Evolutionary conservation across 2,888 invertebrate genomes (phyloP).

Genomic region (Megalurothrips usitatus): DNA sequence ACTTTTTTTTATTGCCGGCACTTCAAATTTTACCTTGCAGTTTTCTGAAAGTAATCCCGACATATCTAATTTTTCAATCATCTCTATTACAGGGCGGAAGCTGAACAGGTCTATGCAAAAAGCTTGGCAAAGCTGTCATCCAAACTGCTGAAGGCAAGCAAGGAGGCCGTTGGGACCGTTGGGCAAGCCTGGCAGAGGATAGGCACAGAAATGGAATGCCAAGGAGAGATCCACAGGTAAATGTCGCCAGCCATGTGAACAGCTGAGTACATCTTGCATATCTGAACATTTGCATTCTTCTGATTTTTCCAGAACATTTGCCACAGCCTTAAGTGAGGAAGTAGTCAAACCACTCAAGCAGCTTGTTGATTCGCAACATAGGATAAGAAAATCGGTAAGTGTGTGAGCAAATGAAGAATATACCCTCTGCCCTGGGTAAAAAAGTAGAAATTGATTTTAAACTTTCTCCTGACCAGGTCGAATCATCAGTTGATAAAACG

Average conservation of each 20-base stretch:
- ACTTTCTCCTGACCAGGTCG: not conserved
- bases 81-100: conserved; percentile 67
- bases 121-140: conserved; percentile 79
- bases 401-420: not conserved
- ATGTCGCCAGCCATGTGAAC: conserved; percentile 38
- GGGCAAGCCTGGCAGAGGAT: conserved; percentile 89
- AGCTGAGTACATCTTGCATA: not conserved
- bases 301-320: conserved; percentile 60
- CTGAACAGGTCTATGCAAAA: conserved; percentile 87
- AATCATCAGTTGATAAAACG: conserved; percentile 31
- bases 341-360: conserved; percentile 80
- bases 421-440: conserved; percentile 41
- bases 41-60: no score
- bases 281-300: not conserved
- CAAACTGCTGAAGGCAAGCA: conserved; percentile 73
- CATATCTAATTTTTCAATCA: no score
- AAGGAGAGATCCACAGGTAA: conserved; percentile 81
- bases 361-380: conserved; percentile 65
- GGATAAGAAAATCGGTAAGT: conserved; percentile 62
- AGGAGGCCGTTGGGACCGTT: conserved; percentile 56
- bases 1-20: no score
- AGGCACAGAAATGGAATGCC: conserved; percentile 86
- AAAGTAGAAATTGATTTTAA: conserved; percentile 37
- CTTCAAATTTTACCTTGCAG: no score
- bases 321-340: conserved; percentile 75